Percentiles rank a stretch among this genome's conserved stretches.
phyloP scores from a whole-genome alignment of 2,888 invertebrate genomes.

The Melanostoma mellinum region DNA sequence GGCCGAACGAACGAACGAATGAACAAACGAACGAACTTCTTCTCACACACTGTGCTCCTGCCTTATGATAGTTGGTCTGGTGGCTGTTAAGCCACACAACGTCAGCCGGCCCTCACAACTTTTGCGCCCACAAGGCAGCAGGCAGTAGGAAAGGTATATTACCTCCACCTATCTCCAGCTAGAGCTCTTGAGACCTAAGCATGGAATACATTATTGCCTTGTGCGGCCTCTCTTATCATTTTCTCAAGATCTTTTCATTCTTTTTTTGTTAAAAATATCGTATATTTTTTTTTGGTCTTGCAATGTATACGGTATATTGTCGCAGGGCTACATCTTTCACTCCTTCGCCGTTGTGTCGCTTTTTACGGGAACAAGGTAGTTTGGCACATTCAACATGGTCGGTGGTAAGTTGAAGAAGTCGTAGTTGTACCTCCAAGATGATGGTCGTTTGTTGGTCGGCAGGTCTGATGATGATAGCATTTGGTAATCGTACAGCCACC shows the following conservation, averaged over 20 bases:
- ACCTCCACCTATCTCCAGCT: slow-evolving; percentile 30
- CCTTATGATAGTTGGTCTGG: slow-evolving; percentile 5
- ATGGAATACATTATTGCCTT: slow-evolving; percentile 71
- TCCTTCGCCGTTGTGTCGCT: slow-evolving; percentile 45
- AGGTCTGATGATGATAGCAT: slow-evolving; percentile 72
- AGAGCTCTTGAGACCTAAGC: slow-evolving; percentile 46
- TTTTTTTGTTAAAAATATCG: slow-evolving; percentile 23
- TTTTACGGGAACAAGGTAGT: slow-evolving; percentile 62
- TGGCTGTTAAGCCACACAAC: slow-evolving; percentile 49
- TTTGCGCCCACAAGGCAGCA: slow-evolving; percentile 65
- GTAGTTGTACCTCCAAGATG: slow-evolving; percentile 41
- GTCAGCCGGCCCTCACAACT: slow-evolving; percentile 59
- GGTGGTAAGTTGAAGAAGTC: slow-evolving; percentile 40
- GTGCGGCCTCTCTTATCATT: slow-evolving; percentile 72
- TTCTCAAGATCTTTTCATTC: slow-evolving; percentile 62
- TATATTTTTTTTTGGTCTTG: neutral
- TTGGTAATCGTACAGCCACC: slow-evolving; percentile 72
- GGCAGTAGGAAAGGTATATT: slow-evolving; percentile 29
- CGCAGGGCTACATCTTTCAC: slow-evolving; percentile 70
- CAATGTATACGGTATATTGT: slow-evolving; percentile 18
- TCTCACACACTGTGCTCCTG: slow-evolving; percentile 10
- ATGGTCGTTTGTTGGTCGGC: slow-evolving; percentile 69
- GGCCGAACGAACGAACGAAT: neutral
- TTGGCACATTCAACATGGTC: slow-evolving; percentile 69
- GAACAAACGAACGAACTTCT: slow-evolving; percentile 20